Evolutionary conservation across 2,888 invertebrate species (phyloP).

Genomic region (Spicauda simplicius): DNA sequence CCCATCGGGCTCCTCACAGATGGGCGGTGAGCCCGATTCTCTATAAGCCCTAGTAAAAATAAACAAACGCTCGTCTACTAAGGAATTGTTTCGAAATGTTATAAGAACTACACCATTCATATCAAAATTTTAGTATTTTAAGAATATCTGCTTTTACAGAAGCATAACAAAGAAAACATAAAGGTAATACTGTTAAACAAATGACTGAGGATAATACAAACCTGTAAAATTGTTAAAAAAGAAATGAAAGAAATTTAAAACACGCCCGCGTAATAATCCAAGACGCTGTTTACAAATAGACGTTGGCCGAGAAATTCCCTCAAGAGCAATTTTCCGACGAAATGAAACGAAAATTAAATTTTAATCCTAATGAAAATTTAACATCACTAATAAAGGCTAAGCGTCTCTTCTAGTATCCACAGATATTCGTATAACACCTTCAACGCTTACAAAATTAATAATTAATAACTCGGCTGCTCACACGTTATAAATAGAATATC

Average conservation of each 20-base stretch:
- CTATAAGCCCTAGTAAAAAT: too few species aligned
- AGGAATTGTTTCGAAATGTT: too few species aligned
- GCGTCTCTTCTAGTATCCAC: constrained; percentile 11
- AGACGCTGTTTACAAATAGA: constrained; percentile 26
- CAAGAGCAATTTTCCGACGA: constrained; percentile 27
- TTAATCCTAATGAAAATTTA: constrained; percentile 37
- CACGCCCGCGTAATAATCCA: constrained; percentile 14
- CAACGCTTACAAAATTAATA: constrained; percentile 34
- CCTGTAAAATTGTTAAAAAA: background rate
- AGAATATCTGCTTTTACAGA: too few species aligned
- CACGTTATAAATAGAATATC: constrained; percentile 23
- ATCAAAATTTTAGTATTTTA: too few species aligned
- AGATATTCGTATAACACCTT: constrained; percentile 28
- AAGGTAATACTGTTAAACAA: background rate
- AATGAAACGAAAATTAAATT: constrained; percentile 36
- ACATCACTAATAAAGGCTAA: constrained; percentile 31
- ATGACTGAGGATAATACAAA: too few species aligned
- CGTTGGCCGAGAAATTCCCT: constrained; percentile 20
- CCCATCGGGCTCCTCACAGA: too few species aligned
- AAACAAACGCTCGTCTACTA: too few species aligned
- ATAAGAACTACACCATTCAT: too few species aligned
- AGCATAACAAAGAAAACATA: background rate
- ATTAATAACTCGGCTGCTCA: constrained; percentile 26
- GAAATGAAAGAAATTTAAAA: constrained; percentile 3
- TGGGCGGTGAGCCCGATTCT: too few species aligned